A percentile compares a stretch with the other conserved stretches of the same genome.
Evolutionary conservation across 2,113 vertebrate genomes (phyloP).

Genomic region (Chloebia gouldiae): DNA sequence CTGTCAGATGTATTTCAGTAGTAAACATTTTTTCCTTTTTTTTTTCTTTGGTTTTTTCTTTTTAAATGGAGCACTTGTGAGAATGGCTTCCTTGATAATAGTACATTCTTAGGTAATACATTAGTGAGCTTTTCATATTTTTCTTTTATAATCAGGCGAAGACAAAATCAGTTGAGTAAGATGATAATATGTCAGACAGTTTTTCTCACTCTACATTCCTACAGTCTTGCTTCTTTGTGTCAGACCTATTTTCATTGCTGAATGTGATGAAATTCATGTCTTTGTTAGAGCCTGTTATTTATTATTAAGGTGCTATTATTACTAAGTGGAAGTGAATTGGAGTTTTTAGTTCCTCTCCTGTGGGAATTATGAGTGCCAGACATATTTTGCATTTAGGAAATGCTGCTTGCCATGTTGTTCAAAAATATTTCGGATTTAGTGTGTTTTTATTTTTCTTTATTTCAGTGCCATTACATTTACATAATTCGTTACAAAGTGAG

Average conservation of each 20-base stretch:
- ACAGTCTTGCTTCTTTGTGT: not conserved
- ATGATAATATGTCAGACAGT: not conserved
- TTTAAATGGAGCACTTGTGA: not conserved
- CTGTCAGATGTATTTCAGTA: not conserved
- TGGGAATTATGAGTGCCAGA: not conserved
- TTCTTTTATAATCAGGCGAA: not conserved
- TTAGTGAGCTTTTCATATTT: not conserved
- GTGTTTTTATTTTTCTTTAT: not conserved
- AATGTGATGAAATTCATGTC: not conserved
- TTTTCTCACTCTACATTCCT: not conserved
- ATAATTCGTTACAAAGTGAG: not conserved
- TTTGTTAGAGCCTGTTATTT: not conserved
- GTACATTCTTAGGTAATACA: not conserved
- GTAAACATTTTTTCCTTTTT: not conserved
- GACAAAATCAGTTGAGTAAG: not conserved
- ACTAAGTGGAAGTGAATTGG: not conserved
- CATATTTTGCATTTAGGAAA: not conserved
- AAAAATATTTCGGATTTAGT: not conserved
- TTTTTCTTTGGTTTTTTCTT: not conserved
- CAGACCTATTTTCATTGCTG: conserved; percentile 7
- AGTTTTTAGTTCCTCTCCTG: not conserved
- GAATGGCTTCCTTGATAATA: not conserved
- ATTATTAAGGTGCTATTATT: not conserved
- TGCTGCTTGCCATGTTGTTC: not conserved
- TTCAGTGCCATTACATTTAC: not conserved